Evolutionary conservation across 2,888 invertebrate genomes (phyloP).

Genomic region (Drosophila vallismaia): DNA sequence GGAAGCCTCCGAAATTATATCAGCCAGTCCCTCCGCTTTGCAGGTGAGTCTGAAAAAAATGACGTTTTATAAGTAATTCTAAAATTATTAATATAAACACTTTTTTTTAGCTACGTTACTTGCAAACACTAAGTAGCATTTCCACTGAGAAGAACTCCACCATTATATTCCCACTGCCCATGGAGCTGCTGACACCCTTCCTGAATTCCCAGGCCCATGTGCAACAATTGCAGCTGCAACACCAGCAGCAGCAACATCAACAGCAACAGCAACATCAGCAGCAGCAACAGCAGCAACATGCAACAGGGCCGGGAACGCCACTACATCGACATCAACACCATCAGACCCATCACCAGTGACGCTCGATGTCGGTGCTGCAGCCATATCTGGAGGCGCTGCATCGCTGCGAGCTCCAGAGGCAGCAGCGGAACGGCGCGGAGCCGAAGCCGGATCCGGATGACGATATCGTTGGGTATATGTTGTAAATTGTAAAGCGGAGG

Average conservation of each 20-base stretch:
- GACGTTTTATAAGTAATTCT: no score
- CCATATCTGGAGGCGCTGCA: slow-evolving; percentile 74
- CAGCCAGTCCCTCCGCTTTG: slow-evolving; percentile 89
- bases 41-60: slow-evolving; percentile 50
- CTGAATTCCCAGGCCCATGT: slow-evolving; percentile 55
- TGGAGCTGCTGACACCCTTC: slow-evolving; percentile 88
- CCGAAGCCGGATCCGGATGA: slow-evolving; percentile 32
- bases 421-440: slow-evolving; percentile 11
- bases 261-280: slow-evolving; percentile 55
- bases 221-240: slow-evolving; percentile 38
- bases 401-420: slow-evolving; percentile 73
- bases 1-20: slow-evolving; percentile 93
- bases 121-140: slow-evolving; percentile 95
- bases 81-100: not conserved
- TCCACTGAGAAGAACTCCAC: slow-evolving; percentile 98
- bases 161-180: slow-evolving; percentile 96
- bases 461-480: slow-evolving; percentile 65
- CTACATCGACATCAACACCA: slow-evolving; percentile 50
- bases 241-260: slow-evolving; percentile 49
- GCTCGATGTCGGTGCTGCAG: slow-evolving; percentile 76
- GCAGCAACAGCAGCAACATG: slow-evolving; percentile 51
- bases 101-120: slow-evolving; percentile 87
- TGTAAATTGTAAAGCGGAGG: slow-evolving; percentile 28
- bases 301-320: slow-evolving; percentile 18
- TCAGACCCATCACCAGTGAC: slow-evolving; percentile 65